These are phyloP conservation scores for Prostheceraeus crozeri DNA, from an alignment of 2,888 invertebrate genomes.

Conservation along the genomic window DNA sequence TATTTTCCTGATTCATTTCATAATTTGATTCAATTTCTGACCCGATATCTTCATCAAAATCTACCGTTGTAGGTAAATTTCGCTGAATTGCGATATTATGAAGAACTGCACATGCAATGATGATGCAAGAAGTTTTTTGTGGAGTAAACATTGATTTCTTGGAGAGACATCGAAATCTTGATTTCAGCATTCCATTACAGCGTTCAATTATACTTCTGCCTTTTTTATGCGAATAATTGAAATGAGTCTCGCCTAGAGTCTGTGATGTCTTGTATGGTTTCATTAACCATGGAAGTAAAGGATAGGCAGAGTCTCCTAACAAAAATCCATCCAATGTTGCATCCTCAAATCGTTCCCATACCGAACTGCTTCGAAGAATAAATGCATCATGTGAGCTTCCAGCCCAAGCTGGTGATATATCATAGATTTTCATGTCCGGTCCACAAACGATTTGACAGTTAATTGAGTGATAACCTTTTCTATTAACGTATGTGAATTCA, in stretches of 20 bases:
- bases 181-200: slow-evolving; percentile 14
- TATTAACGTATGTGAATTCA: slow-evolving; percentile 39
- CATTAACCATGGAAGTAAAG: slow-evolving; percentile 36
- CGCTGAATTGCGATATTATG: slow-evolving; percentile 13
- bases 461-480: slow-evolving; percentile 43
- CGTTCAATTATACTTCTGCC: background rate
- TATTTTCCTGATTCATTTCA: no score
- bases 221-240: background rate
- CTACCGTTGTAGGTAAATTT: background rate
- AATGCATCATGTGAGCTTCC: slow-evolving; percentile 43
- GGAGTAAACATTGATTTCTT: slow-evolving; percentile 6
- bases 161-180: slow-evolving; percentile 18
- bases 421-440: slow-evolving; percentile 35
- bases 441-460: slow-evolving; percentile 43
- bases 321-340: slow-evolving; percentile 34
- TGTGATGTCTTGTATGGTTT: slow-evolving; percentile 34
- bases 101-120: slow-evolving; percentile 6
- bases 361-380: slow-evolving; percentile 38
- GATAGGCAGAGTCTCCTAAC: slow-evolving; percentile 38
- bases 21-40: no score
- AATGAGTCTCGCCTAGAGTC: slow-evolving; percentile 20
- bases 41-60: background rate
- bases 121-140: background rate
- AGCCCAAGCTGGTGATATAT: slow-evolving; percentile 42
- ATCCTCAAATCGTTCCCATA: slow-evolving; percentile 37